Evolutionary conservation across 2,113 vertebrate species (phyloP).

Genomic region (Marcusenius ussheri): DNA sequence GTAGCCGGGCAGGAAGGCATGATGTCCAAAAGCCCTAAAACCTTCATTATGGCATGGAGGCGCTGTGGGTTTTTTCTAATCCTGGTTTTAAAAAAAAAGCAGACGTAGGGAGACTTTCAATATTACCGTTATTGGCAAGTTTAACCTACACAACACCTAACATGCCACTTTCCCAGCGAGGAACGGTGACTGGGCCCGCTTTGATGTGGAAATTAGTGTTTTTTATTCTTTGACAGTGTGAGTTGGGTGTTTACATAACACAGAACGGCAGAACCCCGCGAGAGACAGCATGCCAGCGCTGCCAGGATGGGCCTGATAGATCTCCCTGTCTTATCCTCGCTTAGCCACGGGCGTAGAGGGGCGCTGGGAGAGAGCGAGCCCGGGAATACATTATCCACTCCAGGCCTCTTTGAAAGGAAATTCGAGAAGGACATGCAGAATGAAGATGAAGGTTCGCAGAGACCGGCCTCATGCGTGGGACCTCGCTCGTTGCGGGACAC

Average conservation of each 20-base stretch:
- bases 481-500: background rate
- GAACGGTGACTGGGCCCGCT: slow-evolving; percentile 52
- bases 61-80: background rate
- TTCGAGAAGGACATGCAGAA: background rate
- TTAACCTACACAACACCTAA: slow-evolving; percentile 65
- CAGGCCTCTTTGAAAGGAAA: slow-evolving; percentile 23
- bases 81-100: background rate
- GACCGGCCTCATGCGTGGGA: background rate
- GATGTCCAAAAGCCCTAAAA: background rate
- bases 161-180: slow-evolving; percentile 55
- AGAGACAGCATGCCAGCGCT: slow-evolving; percentile 53
- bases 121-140: slow-evolving; percentile 54
- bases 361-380: slow-evolving; percentile 50
- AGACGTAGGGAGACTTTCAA: slow-evolving; percentile 30
- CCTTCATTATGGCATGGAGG: background rate
- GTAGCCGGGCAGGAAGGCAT: background rate
- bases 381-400: slow-evolving; percentile 47
- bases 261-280: slow-evolving; percentile 53
- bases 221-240: slow-evolving; percentile 68
- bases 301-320: slow-evolving; percentile 70
- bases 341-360: slow-evolving; percentile 67
- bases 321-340: slow-evolving; percentile 67
- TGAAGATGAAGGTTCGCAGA: slow-evolving; percentile 6
- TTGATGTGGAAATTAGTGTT: slow-evolving; percentile 77
- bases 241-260: slow-evolving; percentile 66